These are phyloP conservation scores for Lates japonicus DNA, from an alignment of 2,797 vertebrate genomes.

Conservation along the genomic window DNA sequence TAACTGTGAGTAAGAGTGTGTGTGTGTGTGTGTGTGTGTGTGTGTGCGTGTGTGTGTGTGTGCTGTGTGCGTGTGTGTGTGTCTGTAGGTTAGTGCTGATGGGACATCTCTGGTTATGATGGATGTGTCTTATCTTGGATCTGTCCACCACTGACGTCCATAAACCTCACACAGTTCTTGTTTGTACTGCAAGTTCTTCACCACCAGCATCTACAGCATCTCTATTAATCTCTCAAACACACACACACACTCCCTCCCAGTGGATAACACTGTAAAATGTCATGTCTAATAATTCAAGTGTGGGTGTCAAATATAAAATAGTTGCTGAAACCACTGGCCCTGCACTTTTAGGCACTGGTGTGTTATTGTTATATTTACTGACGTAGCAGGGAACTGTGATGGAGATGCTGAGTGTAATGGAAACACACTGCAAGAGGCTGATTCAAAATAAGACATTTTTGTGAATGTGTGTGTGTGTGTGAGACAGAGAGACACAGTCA, in stretches of 20 bases:
- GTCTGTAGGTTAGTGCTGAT: conserved; percentile 13
- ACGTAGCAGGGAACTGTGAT: conserved; percentile 54
- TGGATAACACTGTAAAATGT: conserved; percentile 65
- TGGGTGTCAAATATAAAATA: conserved; percentile 57
- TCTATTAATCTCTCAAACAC: conserved; percentile 53
- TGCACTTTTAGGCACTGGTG: conserved; percentile 51
- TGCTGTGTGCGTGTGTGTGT: no score
- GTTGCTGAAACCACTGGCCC: conserved; percentile 50
- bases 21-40: conserved; percentile 31
- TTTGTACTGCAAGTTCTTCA: conserved; percentile 57
- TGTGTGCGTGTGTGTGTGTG: no score
- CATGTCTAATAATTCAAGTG: conserved; percentile 70
- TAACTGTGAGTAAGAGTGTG: conserved; percentile 49
- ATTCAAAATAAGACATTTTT: conserved; percentile 33
- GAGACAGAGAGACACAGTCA: no score
- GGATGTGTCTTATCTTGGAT: conserved; percentile 48
- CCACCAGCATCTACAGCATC: conserved; percentile 46
- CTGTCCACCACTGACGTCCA: conserved; percentile 43
- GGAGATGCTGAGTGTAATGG: conserved; percentile 62
- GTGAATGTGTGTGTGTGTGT: neutral
- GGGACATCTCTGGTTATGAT: conserved; percentile 52
- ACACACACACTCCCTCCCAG: conserved; percentile 40
- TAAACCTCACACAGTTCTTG: conserved; percentile 53
- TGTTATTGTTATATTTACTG: conserved; percentile 64
- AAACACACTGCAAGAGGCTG: conserved; percentile 44